A percentile compares a stretch with the other conserved stretches of the same genome.
These are phyloP conservation scores for Deroplatys truncata DNA, from an alignment of 2,888 invertebrate species.

Conservation along the genomic window DNA sequence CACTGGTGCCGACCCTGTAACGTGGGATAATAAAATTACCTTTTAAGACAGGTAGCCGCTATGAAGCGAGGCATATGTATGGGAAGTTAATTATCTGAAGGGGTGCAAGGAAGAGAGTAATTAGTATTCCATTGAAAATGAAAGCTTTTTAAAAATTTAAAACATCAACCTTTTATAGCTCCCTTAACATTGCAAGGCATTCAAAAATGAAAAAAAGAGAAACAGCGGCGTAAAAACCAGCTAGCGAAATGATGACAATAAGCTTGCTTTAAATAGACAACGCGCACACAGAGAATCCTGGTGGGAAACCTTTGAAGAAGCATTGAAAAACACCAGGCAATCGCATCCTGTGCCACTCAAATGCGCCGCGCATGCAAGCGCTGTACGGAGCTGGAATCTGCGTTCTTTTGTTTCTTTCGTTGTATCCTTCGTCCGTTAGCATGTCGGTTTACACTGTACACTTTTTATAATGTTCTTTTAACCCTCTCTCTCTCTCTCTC, in stretches of 20 bases:
- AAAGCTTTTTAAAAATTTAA: not conserved
- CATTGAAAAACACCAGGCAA: not conserved
- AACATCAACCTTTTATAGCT: not conserved
- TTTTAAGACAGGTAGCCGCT: not conserved
- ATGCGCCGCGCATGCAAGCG: not conserved
- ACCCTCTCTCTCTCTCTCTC: too few relatives aligned
- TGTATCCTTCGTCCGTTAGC: not conserved
- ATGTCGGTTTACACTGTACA: not conserved
- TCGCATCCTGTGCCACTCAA: not conserved
- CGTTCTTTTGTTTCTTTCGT: not conserved
- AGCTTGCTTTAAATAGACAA: not conserved
- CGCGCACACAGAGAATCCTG: not conserved
- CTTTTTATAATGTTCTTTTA: not conserved
- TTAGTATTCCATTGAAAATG: not conserved
- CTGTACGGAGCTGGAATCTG: not conserved
- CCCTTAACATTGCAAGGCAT: not conserved
- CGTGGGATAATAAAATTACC: not conserved
- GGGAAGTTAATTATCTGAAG: not conserved
- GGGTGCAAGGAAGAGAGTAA: not conserved
- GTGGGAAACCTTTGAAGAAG: not conserved
- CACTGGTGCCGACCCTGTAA: not conserved
- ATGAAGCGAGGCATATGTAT: not conserved
- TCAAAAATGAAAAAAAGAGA: not conserved
- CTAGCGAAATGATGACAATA: not conserved
- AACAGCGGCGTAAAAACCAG: not conserved